Percentiles rank a stretch among this genome's conserved stretches.
Evolutionary conservation across 2,888 invertebrate genomes (phyloP).

Genomic region (Allolobophora icterica): DNA sequence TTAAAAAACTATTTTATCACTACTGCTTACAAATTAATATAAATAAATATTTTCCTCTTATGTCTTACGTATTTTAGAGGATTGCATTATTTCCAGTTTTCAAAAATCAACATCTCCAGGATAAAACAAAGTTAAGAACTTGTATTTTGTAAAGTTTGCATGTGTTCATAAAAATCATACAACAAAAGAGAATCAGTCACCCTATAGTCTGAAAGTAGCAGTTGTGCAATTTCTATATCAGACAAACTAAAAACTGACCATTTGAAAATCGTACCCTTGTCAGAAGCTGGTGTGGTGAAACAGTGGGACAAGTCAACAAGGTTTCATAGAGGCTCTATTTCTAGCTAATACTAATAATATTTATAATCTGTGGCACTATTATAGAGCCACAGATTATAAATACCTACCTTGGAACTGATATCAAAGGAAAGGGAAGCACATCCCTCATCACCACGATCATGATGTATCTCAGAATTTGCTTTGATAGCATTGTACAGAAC

Average conservation of each 20-base stretch:
- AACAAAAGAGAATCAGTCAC: too few relatives aligned
- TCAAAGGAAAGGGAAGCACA: conserved; percentile 58
- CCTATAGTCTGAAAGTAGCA: neutral
- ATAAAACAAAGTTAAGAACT: neutral
- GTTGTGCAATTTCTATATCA: neutral
- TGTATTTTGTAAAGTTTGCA: neutral
- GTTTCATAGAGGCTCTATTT: too few relatives aligned
- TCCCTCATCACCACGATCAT: conserved; percentile 46
- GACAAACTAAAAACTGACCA: neutral
- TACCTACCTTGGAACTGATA: conserved; percentile 61
- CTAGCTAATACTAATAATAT: too few relatives aligned
- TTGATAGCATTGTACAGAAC: conserved; percentile 81
- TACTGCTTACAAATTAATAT: neutral
- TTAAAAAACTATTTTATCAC: neutral
- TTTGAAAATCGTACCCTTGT: neutral
- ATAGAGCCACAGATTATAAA: neutral
- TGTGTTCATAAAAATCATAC: too few relatives aligned
- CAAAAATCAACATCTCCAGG: neutral
- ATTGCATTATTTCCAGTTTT: too few relatives aligned
- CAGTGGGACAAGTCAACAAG: neutral
- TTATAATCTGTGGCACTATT: too few relatives aligned
- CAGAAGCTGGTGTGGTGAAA: neutral
- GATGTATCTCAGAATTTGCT: conserved; percentile 52
- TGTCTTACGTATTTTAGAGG: too few relatives aligned
- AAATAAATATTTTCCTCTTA: neutral